A percentile compares a stretch with the other conserved stretches of the same genome.
Conservation (phyloP, 2,888 invertebrate species). For the Euzetes globulus region DNA sequence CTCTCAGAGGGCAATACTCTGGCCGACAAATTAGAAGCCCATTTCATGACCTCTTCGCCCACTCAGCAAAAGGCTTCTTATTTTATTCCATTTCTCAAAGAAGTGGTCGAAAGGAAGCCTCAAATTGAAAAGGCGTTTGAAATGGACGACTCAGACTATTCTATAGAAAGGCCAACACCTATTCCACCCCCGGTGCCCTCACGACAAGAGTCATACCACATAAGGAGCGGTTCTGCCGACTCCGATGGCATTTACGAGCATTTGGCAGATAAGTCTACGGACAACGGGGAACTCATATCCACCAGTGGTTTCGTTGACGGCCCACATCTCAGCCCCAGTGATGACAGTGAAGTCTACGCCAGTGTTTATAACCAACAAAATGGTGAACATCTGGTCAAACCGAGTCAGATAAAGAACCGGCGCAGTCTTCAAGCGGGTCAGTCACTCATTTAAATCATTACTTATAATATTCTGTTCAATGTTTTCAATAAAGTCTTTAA, state of each 20-base stretch:
- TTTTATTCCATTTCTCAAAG: slow-evolving; percentile 23
- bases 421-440: slow-evolving; percentile 55
- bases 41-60: slow-evolving; percentile 72
- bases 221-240: slow-evolving; percentile 42
- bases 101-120: slow-evolving; percentile 65
- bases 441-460: slow-evolving; percentile 20
- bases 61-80: slow-evolving; percentile 38
- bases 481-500: background rate
- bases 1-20: slow-evolving; percentile 72
- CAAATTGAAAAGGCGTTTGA: slow-evolving; percentile 89
- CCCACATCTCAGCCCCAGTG: slow-evolving; percentile 54
- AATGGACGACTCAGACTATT: slow-evolving; percentile 61
- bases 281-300: slow-evolving; percentile 47
- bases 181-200: slow-evolving; percentile 43
- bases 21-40: slow-evolving; percentile 78
- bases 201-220: slow-evolving; percentile 43
- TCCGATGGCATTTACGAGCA: slow-evolving; percentile 56
- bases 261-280: slow-evolving; percentile 52
- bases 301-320: slow-evolving; percentile 53
- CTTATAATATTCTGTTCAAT: background rate
- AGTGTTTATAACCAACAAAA: slow-evolving; percentile 52
- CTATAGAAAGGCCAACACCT: slow-evolving; percentile 39
- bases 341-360: slow-evolving; percentile 53
- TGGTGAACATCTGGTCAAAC: slow-evolving; percentile 51
- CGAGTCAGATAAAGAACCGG: slow-evolving; percentile 49